phyloP scores from a whole-genome alignment of 2,888 invertebrate genomes.

The Ornithoptera alexandrae region DNA sequence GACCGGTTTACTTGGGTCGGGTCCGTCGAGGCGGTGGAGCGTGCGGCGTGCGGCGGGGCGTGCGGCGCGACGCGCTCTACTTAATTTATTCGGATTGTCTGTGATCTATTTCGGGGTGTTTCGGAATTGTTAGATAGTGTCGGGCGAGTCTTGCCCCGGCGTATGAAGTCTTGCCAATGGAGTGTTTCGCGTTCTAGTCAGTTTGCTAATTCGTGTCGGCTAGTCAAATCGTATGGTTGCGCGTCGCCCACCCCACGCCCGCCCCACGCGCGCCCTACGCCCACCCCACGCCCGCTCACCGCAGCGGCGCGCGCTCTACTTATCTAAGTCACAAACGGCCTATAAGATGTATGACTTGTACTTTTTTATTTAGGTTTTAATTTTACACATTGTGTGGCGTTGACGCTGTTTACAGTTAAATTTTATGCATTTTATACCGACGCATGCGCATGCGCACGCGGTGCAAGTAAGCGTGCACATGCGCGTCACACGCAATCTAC shows the following conservation, averaged over 20 bases:
- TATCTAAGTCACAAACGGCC: constrained; percentile 72
- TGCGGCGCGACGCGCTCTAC: constrained; percentile 26
- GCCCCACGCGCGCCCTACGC: constrained; percentile 32
- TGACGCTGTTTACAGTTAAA: constrained; percentile 62
- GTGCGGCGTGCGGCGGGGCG: constrained; percentile 26
- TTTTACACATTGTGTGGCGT: constrained; percentile 43
- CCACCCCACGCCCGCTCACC: neutral
- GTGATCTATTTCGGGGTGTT: constrained; percentile 41
- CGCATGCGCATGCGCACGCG: constrained; percentile 31
- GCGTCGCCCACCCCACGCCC: constrained; percentile 16
- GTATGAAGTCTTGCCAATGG: constrained; percentile 66
- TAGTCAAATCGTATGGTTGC: constrained; percentile 59
- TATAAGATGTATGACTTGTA: constrained; percentile 60
- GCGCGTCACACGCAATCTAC: constrained; percentile 54
- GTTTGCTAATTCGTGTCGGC: constrained; percentile 71
- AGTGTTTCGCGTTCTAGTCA: constrained; percentile 75
- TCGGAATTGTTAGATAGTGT: constrained; percentile 2
- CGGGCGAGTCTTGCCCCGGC: constrained; percentile 20
- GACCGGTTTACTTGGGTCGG: constrained; percentile 17
- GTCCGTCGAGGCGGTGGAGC: too few relatives aligned
- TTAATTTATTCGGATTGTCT: constrained; percentile 52
- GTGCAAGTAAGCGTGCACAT: constrained; percentile 37
- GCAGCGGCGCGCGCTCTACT: constrained; percentile 30
- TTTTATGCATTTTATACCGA: constrained; percentile 60
- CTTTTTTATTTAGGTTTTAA: constrained; percentile 59